Evolutionary conservation across 2,797 vertebrate genomes (phyloP).

Genomic region (Pampus argenteus): DNA sequence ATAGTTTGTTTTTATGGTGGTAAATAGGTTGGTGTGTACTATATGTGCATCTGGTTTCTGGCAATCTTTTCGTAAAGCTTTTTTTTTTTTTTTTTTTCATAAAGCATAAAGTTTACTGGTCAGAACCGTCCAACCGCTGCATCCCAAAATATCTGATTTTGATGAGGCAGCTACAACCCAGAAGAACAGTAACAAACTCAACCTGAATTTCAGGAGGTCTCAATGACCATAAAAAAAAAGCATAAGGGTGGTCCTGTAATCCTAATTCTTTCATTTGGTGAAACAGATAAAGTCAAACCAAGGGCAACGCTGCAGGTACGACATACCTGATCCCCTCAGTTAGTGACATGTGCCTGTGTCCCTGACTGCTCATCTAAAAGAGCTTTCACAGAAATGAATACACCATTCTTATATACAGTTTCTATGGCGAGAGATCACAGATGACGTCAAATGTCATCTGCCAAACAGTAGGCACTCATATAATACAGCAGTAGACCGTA

Average conservation of each 20-base stretch:
- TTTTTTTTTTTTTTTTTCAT: no score
- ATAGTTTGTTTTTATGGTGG: slow-evolving; percentile 18
- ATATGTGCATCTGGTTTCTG: slow-evolving; percentile 13
- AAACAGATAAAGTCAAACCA: slow-evolving; percentile 12
- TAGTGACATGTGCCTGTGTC: slow-evolving; percentile 9
- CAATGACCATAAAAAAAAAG: not conserved
- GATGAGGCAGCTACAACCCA: slow-evolving; percentile 2
- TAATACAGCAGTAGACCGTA: slow-evolving; percentile 50
- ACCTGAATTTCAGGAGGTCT: not conserved
- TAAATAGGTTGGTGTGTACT: slow-evolving; percentile 3
- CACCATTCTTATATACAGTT: slow-evolving; percentile 24
- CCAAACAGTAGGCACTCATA: slow-evolving; percentile 67
- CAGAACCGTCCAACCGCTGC: not conserved
- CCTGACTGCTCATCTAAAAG: slow-evolving; percentile 33
- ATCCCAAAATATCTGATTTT: not conserved
- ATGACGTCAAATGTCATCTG: slow-evolving; percentile 46
- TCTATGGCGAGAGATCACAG: slow-evolving; percentile 42
- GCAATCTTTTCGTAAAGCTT: slow-evolving; percentile 4
- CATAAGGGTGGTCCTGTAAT: not conserved
- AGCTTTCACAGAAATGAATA: slow-evolving; percentile 33
- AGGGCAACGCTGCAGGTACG: slow-evolving; percentile 4
- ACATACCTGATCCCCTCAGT: slow-evolving; percentile 10
- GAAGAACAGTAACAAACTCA: not conserved
- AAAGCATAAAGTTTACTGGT: no score
- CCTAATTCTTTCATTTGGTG: not conserved